Percentiles rank a stretch among this genome's conserved stretches.
These are phyloP conservation scores for Amphiprion clarkii DNA, from an alignment of 2,797 vertebrate species.

Conservation along the genomic window DNA sequence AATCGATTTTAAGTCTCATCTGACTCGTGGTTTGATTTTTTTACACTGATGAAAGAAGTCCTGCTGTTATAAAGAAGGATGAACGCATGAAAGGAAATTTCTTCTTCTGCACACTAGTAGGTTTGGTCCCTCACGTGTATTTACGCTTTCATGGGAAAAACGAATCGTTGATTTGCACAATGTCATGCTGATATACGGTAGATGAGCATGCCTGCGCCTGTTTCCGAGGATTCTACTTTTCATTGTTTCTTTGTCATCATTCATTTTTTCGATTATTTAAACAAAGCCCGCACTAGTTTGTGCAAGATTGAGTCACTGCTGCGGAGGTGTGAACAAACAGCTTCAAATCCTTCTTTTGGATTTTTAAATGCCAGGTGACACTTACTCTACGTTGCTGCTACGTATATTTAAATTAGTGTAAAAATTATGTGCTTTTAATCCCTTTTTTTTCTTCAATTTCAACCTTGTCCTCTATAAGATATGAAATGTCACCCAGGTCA, in stretches of 20 bases:
- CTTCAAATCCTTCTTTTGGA: neutral
- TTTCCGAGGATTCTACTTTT: neutral
- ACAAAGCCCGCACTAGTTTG: neutral
- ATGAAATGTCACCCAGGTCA: no score
- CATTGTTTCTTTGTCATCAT: neutral
- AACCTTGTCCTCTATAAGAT: no score
- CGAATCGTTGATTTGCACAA: neutral
- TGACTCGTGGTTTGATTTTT: slow-evolving; percentile 27
- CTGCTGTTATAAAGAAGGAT: neutral
- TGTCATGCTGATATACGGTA: neutral
- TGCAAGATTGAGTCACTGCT: neutral
- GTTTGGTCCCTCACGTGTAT: slow-evolving; percentile 1
- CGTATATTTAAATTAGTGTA: neutral
- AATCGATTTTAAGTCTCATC: slow-evolving; percentile 9
- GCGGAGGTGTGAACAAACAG: no score
- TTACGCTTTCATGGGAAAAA: neutral
- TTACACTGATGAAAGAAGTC: neutral
- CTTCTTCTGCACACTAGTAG: no score
- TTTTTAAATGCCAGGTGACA: neutral
- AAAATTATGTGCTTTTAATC: no score
- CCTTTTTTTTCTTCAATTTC: no score
- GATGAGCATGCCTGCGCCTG: neutral
- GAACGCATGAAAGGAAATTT: slow-evolving; percentile 8
- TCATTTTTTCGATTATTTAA: neutral
- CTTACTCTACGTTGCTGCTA: neutral